Percentiles rank a stretch among this genome's conserved stretches.
These are phyloP conservation scores for Caenorhabditis panamensis DNA, from an alignment of 2,888 invertebrate genomes.

Conservation along the genomic window DNA sequence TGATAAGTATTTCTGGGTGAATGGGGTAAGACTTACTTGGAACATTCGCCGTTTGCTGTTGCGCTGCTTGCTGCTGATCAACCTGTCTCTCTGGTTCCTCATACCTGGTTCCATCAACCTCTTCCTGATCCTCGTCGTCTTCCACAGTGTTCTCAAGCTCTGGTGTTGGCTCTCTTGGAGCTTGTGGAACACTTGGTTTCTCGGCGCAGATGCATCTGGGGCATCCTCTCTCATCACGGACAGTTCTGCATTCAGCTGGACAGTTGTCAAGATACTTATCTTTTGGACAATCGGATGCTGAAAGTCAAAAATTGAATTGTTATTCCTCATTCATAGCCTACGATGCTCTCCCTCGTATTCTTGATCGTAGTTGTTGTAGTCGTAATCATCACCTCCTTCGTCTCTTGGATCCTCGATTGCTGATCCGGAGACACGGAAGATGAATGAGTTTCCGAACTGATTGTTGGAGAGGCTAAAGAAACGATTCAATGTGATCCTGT, in stretches of 20 bases:
- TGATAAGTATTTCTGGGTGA: not conserved
- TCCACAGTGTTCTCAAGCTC: conserved; percentile 42
- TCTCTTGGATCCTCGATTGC: conserved; percentile 74
- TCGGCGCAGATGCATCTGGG: conserved; percentile 77
- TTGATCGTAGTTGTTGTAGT: conserved; percentile 73
- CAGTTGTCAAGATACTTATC: conserved; percentile 76
- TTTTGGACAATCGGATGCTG: conserved; percentile 75
- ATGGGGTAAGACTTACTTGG: not conserved
- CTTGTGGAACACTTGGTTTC: conserved; percentile 27
- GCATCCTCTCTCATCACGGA: conserved; percentile 77
- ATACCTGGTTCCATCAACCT: conserved; percentile 36
- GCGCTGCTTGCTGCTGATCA: not conserved
- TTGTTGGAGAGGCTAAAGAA: conserved; percentile 91
- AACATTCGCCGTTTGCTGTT: not conserved
- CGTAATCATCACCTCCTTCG: conserved; percentile 72
- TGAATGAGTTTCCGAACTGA: conserved; percentile 87
- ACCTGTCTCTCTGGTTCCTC: too few species aligned
- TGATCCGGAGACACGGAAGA: conserved; percentile 86
- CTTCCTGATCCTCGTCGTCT: conserved; percentile 48
- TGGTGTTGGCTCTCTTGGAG: conserved; percentile 34
- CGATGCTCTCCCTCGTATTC: conserved; percentile 70
- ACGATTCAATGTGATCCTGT: conserved; percentile 2
- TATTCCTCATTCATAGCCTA: conserved; percentile 1
- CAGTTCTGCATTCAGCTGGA: conserved; percentile 73
- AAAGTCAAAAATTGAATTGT: conserved; percentile 4